Percentiles rank a stretch among this genome's conserved stretches.
Evolutionary conservation across 30 jellyfish, hydroid and myxozoan genomes (phyloP).

Genomic region (Rhopilema esculentum): DNA sequence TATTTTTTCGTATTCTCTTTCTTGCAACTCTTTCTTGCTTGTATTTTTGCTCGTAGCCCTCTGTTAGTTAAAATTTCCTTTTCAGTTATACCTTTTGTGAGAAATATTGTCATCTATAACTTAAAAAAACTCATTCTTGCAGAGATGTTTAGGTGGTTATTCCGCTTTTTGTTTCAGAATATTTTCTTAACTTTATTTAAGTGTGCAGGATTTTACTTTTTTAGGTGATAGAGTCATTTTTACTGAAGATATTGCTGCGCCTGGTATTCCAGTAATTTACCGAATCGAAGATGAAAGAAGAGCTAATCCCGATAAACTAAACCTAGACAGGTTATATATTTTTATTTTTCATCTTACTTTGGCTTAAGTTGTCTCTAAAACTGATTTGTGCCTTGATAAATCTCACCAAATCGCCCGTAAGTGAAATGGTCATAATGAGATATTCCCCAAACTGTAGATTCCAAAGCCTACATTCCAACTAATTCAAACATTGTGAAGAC

Average conservation of each 20-base stretch:
- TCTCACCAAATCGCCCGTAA: not conserved
- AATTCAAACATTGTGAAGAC: not conserved
- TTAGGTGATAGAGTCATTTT: slow-evolving; percentile 86
- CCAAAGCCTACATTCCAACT: not conserved
- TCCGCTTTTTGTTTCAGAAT: not conserved
- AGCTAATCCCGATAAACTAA: slow-evolving; percentile 86
- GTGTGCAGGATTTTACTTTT: not conserved
- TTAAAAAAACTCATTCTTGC: no score
- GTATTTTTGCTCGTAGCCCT: no score
- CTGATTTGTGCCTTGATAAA: not conserved
- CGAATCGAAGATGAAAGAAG: slow-evolving; percentile 83
- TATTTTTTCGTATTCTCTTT: not conserved
- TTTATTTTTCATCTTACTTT: not conserved
- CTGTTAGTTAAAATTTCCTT: no score
- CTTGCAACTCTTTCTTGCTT: no score
- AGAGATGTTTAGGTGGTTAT: no score
- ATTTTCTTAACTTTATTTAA: not conserved
- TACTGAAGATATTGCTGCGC: slow-evolving; percentile 85
- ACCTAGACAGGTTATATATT: slow-evolving; percentile 82
- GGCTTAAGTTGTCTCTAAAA: not conserved
- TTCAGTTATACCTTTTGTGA: no score
- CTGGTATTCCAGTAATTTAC: slow-evolving; percentile 89
- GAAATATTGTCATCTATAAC: no score
- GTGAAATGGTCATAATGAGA: not conserved
- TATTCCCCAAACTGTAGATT: not conserved